Evolutionary conservation across 2,113 vertebrate genomes (phyloP), one percentile per base, ranked within the genome.

Genomic region (Crocuta crocuta): DNA sequence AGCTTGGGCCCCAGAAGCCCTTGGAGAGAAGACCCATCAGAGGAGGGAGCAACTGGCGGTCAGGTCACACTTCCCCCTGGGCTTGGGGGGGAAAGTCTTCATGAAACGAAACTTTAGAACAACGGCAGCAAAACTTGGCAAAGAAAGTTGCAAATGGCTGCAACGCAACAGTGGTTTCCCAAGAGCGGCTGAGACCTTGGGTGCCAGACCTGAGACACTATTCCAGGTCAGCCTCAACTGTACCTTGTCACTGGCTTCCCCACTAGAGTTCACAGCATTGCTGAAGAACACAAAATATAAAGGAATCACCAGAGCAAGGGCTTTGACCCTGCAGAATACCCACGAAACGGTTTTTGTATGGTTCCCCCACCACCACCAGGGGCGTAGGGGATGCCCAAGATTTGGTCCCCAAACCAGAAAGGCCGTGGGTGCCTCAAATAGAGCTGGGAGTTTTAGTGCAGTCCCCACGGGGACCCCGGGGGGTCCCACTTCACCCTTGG

Each of bases 341-440:
- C 91, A 53, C 50, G 1, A 53, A 26, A 39, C n/a, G 5, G 0
- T 61, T 78, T 95, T 80, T n/a, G 33, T 16, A 0, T 7, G 13
- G 16, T 8, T 31, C 53, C 68, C 53, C 81, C 71, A n/a, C 39
- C 39, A 39, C 39, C 7, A 82, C 35, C 43, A 61, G 48, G 12
- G 76, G 96, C 53, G n/a, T 16, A 73, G 91, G 96, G 50, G 86
- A 89, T 91, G 68, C 65, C 92, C 92, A 86, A 76, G 35, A n/a
- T 71, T 79, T 81, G 33, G 45, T 96, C 53, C 89, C 89, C 71
- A 96, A 63, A 74, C 85, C 94, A 95, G 48, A 95, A 96, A 86
- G 63, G 16, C 19, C 35, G 33, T 78, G 39, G 89, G 86, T 28
- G 65, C 79, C 78, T 96, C 86, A 80, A 70, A 93, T 61, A 93